phyloP scores from a whole-genome alignment of 2,113 vertebrate species.

The Triplophysa dalaica region DNA sequence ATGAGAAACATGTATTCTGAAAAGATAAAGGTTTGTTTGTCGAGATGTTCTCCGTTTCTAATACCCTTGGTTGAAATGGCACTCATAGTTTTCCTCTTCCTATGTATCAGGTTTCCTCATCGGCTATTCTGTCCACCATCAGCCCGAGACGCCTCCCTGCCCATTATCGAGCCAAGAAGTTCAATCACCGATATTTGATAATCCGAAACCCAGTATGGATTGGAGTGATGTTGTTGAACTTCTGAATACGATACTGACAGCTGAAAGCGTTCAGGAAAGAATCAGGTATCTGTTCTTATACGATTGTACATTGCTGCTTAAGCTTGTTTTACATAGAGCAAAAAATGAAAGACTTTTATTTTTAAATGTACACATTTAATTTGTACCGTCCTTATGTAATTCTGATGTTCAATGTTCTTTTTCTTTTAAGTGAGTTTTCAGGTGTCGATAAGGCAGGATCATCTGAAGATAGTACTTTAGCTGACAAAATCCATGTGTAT shows the following conservation, averaged over 20 bases:
- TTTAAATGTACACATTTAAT: background rate
- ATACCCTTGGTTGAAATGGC: background rate
- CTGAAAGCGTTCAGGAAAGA: conserved; percentile 25
- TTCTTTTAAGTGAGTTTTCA: conserved; percentile 54
- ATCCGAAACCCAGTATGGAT: conserved; percentile 45
- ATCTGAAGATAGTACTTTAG: conserved; percentile 67
- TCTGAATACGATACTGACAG: conserved; percentile 66
- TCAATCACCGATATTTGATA: background rate
- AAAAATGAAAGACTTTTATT: background rate
- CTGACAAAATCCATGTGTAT: conserved; percentile 57
- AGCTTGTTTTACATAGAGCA: too few relatives aligned
- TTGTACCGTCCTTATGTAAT: background rate
- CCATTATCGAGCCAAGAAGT: background rate
- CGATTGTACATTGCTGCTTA: background rate
- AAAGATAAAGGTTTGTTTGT: too few relatives aligned
- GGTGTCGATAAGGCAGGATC: conserved; percentile 75
- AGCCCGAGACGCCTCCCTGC: background rate
- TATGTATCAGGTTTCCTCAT: conserved; percentile 77
- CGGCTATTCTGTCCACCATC: conserved; percentile 68
- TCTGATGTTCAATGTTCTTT: background rate
- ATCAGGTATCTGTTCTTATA: conserved; percentile 69
- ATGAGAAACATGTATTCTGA: background rate
- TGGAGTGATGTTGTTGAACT: conserved; percentile 71
- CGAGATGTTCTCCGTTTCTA: background rate
- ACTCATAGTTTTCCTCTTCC: background rate